Percentiles rank a stretch among this genome's conserved stretches.
Conservation (phyloP, 1,140 invertebrate species). For the Drosophila quadrilineata region DNA sequence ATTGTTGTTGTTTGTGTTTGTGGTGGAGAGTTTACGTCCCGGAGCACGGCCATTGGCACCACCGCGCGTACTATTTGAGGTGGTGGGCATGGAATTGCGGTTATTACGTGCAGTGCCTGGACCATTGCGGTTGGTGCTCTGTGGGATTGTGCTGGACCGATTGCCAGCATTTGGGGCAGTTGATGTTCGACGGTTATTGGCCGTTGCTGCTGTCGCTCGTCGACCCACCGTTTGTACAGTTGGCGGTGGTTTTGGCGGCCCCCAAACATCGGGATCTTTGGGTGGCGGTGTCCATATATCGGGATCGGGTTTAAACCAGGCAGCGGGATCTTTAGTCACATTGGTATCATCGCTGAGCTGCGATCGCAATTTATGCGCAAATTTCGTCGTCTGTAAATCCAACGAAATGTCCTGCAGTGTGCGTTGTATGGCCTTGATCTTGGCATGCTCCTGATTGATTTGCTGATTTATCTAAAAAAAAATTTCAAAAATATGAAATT, state of each 20-base stretch:
- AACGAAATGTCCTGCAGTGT: constrained; percentile 83
- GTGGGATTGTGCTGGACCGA: constrained; percentile 65
- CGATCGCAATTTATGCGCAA: constrained; percentile 60
- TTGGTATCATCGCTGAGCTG: constrained; percentile 61
- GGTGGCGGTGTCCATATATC: constrained; percentile 89
- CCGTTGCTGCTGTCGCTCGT: constrained; percentile 83
- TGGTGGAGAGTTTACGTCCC: constrained; percentile 64
- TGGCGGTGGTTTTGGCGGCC: constrained; percentile 86
- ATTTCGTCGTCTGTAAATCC: constrained; percentile 72
- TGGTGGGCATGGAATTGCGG: constrained; percentile 24
- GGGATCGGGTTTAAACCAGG: constrained; percentile 82
- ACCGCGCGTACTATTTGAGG: constrained; percentile 38
- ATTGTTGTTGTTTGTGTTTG: constrained; percentile 34
- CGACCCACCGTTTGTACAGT: constrained; percentile 54
- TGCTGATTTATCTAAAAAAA: constrained; percentile 90
- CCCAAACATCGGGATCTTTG: constrained; percentile 94
- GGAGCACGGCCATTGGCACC: constrained; percentile 41
- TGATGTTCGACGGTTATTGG: constrained; percentile 82
- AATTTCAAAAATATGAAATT: background rate
- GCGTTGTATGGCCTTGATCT: constrained; percentile 91
- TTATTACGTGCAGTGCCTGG: constrained; percentile 17
- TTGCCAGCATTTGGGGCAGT: constrained; percentile 16
- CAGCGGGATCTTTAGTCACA: constrained; percentile 72
- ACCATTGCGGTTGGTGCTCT: constrained; percentile 47
- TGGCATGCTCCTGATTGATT: constrained; percentile 94